These are phyloP conservation scores for Hormiphora californensis DNA, from an alignment of 37 sponge, comb jelly and placozoan species.

Conservation along the genomic window DNA sequence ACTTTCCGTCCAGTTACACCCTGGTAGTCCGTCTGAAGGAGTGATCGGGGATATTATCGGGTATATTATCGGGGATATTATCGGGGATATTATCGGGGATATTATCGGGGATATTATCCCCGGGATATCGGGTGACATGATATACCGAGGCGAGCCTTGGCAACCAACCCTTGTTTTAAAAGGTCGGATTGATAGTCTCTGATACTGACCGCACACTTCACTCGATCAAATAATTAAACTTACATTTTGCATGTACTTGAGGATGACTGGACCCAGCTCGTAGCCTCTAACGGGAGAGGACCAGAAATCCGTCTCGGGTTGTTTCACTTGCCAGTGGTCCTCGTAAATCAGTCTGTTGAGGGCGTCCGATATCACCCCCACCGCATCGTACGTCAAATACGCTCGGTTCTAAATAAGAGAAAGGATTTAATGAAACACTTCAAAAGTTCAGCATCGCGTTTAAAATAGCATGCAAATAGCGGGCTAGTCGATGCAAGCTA, in stretches of 20 bases:
- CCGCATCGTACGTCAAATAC: constrained; percentile 30
- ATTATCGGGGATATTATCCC: too few species aligned
- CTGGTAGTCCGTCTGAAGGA: neutral
- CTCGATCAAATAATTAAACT: neutral
- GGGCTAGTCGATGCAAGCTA: too few species aligned
- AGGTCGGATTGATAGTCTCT: too few species aligned
- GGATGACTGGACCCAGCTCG: neutral
- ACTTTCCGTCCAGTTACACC: neutral
- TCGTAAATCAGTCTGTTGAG: neutral
- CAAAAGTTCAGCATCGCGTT: too few species aligned
- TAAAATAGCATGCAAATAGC: too few species aligned
- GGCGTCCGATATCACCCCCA: constrained; percentile 46
- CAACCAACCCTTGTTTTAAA: too few species aligned
- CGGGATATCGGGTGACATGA: too few species aligned
- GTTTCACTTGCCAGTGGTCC: neutral
- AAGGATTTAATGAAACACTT: neutral
- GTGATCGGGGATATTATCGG: too few species aligned
- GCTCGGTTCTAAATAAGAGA: constrained; percentile 19
- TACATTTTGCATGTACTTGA: constrained; percentile 5
- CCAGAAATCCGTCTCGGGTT: constrained; percentile 20
- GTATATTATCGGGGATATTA: too few species aligned
- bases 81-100: too few species aligned
- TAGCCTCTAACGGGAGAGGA: neutral
- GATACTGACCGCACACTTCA: neutral
- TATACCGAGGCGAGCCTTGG: too few species aligned